These are phyloP conservation scores for Cyclophora albipunctata DNA, from an alignment of 2,888 invertebrate species.

Conservation along the genomic window DNA sequence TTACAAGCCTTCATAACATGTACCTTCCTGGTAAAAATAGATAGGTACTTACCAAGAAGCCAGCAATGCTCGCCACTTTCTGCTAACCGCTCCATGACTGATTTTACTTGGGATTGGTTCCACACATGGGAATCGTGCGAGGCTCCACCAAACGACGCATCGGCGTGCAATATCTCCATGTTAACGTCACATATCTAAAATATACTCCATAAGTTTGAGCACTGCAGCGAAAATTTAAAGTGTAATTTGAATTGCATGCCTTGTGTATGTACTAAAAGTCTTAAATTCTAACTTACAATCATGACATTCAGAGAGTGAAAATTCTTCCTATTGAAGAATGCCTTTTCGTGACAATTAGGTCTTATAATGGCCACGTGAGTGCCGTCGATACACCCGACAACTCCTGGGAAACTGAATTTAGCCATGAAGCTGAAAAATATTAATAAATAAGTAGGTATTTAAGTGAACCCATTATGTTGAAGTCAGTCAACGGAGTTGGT, in stretches of 20 bases:
- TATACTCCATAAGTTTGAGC: background rate
- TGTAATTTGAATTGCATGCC: too few species aligned
- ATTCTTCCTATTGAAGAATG: conserved; percentile 6
- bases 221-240: too few species aligned
- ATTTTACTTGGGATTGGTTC: conserved; percentile 1
- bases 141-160: background rate
- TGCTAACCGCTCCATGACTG: background rate
- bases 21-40: background rate
- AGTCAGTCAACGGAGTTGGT: too few species aligned
- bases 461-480: too few species aligned
- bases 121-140: conserved; percentile 4
- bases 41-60: conserved; percentile 1
- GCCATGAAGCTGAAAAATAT: conserved; percentile 5
- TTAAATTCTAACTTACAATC: background rate
- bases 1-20: background rate
- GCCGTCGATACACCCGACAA: conserved; percentile 6
- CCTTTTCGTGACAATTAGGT: conserved; percentile 6
- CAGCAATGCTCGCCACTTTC: background rate
- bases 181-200: conserved; percentile 9
- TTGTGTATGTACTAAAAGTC: too few species aligned
- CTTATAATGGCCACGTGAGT: conserved; percentile 8
- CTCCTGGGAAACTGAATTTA: conserved; percentile 2
- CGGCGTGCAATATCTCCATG: conserved; percentile 1
- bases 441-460: too few species aligned
- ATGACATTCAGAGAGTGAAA: conserved; percentile 7